Evolutionary conservation across 2,797 vertebrate species (phyloP), one percentile per base, ranked within the genome.

Genomic region (Meriones psammophilus): DNA sequence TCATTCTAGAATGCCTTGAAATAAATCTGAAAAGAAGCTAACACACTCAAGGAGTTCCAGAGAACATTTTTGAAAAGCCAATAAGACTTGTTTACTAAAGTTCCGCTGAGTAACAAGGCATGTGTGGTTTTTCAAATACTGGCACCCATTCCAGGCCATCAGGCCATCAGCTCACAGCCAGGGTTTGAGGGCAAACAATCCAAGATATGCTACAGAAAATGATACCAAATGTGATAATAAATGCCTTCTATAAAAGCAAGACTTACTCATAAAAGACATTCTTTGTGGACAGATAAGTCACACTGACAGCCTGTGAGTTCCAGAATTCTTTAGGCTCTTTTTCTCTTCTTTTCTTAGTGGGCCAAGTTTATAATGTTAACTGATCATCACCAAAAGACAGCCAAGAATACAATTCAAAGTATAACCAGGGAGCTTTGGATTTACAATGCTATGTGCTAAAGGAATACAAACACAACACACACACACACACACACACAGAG

Each of bases 181-280:
- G 79, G 20, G 22, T 93, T 33, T 96, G 78, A 97, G 56, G 69
- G 68, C 74, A 97, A 96, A 96, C 18, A 89, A 93, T 64, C 81
- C 64, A 95, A 94, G 92, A 93, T 69, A 90, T 80, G 54, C 60
- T 94, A 71, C 69, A 89, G 60, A 95, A 96, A 96, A 69, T 86
- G 66, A 87, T 95, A 80, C 78, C 56, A 88, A 94, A 95, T 89
- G 50, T 62, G 60, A 87, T 92, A 95, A 95, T 78, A 96, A 95
- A 86, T 88, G 26, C 5, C 80, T 96, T 94, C 58, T 86, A 87
- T 93, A 96, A 96, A 97, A 96, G 77, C 68, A 89, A 92, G 83
- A 54, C 71, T 95, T 94, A 94, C n/a, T 95, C 88, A 93, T 93
- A 96, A 96, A 93, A 96, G 42, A 69, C 33, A 91, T 88, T 90